Evolutionary conservation across 2,888 invertebrate genomes (phyloP).

Genomic region (Arge pagana): DNA sequence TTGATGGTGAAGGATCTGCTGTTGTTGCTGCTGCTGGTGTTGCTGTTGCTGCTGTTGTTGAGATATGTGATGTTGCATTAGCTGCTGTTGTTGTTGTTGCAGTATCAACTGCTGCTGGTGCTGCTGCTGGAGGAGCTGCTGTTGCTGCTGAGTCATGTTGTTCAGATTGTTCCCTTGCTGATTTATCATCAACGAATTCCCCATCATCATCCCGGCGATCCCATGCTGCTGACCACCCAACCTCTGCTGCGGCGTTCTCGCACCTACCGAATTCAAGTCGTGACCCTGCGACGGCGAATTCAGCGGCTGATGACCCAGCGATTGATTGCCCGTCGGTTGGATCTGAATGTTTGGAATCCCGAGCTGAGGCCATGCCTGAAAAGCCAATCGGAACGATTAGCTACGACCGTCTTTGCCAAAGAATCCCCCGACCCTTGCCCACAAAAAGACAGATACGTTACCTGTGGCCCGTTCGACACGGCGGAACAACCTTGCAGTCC

Average conservation of each 20-base stretch:
- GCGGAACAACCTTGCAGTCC: slow-evolving; percentile 43
- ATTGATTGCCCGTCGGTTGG: slow-evolving; percentile 46
- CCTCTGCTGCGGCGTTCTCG: slow-evolving; percentile 48
- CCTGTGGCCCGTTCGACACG: slow-evolving; percentile 52
- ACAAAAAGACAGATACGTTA: slow-evolving; percentile 31
- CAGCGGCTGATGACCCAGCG: slow-evolving; percentile 47
- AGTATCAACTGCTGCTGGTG: slow-evolving; percentile 47
- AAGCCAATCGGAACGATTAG: slow-evolving; percentile 9
- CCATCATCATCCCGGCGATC: slow-evolving; percentile 51
- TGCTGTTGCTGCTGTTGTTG: slow-evolving; percentile 39
- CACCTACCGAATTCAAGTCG: slow-evolving; percentile 37
- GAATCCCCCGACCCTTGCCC: background rate
- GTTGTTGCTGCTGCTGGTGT: slow-evolving; percentile 40
- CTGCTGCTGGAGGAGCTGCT: slow-evolving; percentile 40
- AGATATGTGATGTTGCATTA: slow-evolving; percentile 28
- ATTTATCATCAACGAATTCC: slow-evolving; percentile 52
- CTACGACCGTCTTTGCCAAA: background rate
- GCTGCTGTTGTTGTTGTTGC: slow-evolving; percentile 43
- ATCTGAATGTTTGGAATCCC: slow-evolving; percentile 49
- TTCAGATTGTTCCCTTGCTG: slow-evolving; percentile 47
- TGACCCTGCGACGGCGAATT: slow-evolving; percentile 46
- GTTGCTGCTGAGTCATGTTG: slow-evolving; percentile 36
- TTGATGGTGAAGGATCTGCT: slow-evolving; percentile 40
- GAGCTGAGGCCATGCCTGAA: slow-evolving; percentile 52
- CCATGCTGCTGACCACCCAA: slow-evolving; percentile 48